phyloP scores from a whole-genome alignment of 2,797 vertebrate species.

The Alauda arvensis region DNA sequence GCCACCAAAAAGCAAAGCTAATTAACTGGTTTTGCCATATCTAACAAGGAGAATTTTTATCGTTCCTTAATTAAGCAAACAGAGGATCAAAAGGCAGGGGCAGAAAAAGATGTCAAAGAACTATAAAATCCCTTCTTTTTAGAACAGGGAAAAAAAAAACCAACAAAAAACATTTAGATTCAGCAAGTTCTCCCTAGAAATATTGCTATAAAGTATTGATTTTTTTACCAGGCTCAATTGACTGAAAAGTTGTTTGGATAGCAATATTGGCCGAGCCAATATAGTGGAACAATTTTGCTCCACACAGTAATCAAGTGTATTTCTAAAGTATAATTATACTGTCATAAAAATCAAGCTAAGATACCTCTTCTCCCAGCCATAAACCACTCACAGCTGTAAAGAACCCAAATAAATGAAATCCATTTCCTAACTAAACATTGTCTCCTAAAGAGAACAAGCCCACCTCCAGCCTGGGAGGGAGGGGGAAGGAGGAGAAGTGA shows the following conservation, averaged over 20 bases:
- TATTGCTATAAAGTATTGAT: constrained; percentile 89
- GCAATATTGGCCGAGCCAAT: constrained; percentile 92
- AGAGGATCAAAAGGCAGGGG: neutral
- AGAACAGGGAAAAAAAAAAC: constrained; percentile 43
- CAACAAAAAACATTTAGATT: constrained; percentile 64
- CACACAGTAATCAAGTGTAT: constrained; percentile 87
- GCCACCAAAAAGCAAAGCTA: neutral
- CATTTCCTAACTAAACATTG: constrained; percentile 77
- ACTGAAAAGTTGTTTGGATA: constrained; percentile 98
- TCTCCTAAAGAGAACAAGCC: constrained; percentile 66
- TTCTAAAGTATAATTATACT: constrained; percentile 95
- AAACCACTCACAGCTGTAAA: constrained; percentile 79
- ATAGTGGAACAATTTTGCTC: constrained; percentile 83
- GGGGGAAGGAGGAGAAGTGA: constrained; percentile 76
- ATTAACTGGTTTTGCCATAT: neutral
- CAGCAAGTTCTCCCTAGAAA: constrained; percentile 81
- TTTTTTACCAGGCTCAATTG: constrained; percentile 93
- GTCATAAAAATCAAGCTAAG: constrained; percentile 93
- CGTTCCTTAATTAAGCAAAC: constrained; percentile 27
- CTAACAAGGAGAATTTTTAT: neutral
- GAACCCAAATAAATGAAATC: constrained; percentile 68
- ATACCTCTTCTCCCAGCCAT: constrained; percentile 83
- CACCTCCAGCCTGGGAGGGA: constrained; percentile 64
- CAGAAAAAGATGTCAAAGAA: constrained; percentile 32
- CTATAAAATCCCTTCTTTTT: constrained; percentile 45